Evolutionary conservation across 2,113 vertebrate species (phyloP).

Genomic region (Scortum barcoo): DNA sequence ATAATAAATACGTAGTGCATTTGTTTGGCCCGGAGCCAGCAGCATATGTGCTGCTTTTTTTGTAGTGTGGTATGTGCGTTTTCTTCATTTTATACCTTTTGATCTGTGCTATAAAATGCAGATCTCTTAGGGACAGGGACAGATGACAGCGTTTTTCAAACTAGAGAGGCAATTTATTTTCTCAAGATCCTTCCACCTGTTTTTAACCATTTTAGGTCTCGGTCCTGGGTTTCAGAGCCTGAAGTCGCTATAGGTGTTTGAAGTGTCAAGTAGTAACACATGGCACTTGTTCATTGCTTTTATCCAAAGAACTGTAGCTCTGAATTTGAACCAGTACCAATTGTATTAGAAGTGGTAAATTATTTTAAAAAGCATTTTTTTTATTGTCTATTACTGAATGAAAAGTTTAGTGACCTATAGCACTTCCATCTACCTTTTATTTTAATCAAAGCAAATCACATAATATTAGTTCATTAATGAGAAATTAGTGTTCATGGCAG

Average conservation of each 20-base stretch:
- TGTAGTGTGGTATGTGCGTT: conserved; percentile 58
- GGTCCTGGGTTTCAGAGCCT: not conserved
- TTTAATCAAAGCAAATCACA: not conserved
- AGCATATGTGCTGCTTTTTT: conserved; percentile 52
- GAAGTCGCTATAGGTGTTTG: not conserved
- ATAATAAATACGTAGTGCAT: conserved; percentile 82
- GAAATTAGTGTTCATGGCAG: not conserved
- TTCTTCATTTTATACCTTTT: conserved; percentile 82
- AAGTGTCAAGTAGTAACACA: conserved; percentile 6
- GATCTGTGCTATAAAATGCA: conserved; percentile 79
- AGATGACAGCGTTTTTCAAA: conserved; percentile 68
- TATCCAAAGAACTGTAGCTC: not conserved
- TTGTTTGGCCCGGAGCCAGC: conserved; percentile 81
- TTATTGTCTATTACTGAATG: not conserved
- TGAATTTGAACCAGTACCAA: not conserved
- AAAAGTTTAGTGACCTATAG: not conserved
- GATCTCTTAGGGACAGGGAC: conserved; percentile 76
- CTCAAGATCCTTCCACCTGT: conserved; percentile 44
- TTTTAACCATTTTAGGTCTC: conserved; percentile 58
- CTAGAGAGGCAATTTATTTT: conserved; percentile 31
- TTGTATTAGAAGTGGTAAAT: not conserved
- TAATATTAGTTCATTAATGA: not conserved
- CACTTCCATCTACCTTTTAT: not conserved
- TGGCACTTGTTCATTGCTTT: not conserved
- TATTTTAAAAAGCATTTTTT: not conserved